These are phyloP conservation scores for Microplitis demolitor DNA, from an alignment of 1,140 invertebrate species.

Conservation along the genomic window DNA sequence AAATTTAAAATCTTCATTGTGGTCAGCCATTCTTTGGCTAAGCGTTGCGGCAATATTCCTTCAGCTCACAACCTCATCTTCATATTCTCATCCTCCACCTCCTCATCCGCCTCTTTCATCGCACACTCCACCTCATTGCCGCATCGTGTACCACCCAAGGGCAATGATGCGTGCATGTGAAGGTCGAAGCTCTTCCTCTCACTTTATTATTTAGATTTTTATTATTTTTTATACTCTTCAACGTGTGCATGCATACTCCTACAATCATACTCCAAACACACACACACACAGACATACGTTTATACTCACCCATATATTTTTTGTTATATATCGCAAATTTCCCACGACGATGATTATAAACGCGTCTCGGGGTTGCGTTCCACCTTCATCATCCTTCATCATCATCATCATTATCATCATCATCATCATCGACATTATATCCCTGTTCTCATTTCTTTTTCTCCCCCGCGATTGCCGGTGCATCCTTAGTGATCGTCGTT, in stretches of 20 bases:
- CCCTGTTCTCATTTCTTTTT: background rate
- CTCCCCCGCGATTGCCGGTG: background rate
- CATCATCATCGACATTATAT: too few species aligned
- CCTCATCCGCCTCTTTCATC: slow-evolving; percentile 26
- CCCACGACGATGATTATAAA: slow-evolving; percentile 45
- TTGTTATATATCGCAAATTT: slow-evolving; percentile 40
- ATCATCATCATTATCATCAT: slow-evolving; percentile 10
- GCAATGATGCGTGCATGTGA: slow-evolving; percentile 45
- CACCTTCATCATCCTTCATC: slow-evolving; percentile 25
- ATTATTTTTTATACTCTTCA: slow-evolving; percentile 1
- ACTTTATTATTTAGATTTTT: slow-evolving; percentile 20
- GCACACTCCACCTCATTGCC: slow-evolving; percentile 13
- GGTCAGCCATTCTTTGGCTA: slow-evolving; percentile 53
- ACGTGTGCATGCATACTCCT: background rate
- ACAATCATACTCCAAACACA: background rate
- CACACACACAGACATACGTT: background rate
- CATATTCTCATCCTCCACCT: slow-evolving; percentile 24
- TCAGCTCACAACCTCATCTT: too few species aligned
- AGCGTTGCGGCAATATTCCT: slow-evolving; percentile 30
- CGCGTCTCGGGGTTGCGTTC: slow-evolving; percentile 9
- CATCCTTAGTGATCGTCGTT: too few species aligned
- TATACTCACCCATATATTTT: slow-evolving; percentile 20
- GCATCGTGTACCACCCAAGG: slow-evolving; percentile 47
- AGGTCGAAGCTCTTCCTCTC: slow-evolving; percentile 30
- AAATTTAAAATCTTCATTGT: slow-evolving; percentile 59